Evolutionary conservation across 2,888 invertebrate species (phyloP).

Genomic region (Bellardia bayeri): DNA sequence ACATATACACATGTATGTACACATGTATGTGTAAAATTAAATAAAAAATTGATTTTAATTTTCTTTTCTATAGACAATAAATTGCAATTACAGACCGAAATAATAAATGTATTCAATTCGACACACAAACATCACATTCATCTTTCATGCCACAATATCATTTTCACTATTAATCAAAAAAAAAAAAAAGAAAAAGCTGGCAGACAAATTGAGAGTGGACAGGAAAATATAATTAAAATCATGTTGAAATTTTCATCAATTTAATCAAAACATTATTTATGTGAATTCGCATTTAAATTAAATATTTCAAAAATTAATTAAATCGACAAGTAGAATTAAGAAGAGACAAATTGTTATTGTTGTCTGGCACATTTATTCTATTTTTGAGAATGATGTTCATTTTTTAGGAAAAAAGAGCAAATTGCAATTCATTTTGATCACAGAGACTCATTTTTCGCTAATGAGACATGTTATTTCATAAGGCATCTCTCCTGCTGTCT

Average conservation of each 20-base stretch:
- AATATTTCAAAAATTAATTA: background rate
- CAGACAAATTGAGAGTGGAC: background rate
- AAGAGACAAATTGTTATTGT: background rate
- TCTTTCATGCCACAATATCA: conserved; percentile 41
- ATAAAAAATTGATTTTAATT: conserved; percentile 50
- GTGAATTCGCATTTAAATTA: background rate
- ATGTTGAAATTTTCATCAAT: conserved; percentile 33
- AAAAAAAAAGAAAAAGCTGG: background rate
- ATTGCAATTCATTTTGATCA: no score
- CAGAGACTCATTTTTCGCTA: no score
- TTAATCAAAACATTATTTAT: background rate
- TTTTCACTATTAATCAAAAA: conserved; percentile 47
- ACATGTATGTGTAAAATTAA: conserved; percentile 32
- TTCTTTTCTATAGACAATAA: conserved; percentile 27
- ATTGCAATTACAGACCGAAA: conserved; percentile 37
- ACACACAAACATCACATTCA: conserved; percentile 25
- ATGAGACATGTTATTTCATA: no score
- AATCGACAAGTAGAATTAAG: background rate
- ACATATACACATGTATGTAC: no score
- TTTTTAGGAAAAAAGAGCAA: no score
- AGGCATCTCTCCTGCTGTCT: no score
- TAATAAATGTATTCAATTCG: conserved; percentile 10
- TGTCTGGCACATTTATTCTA: background rate
- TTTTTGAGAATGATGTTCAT: no score
- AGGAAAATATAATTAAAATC: conserved; percentile 43